phyloP scores from a whole-genome alignment of 2,113 vertebrate genomes.

The Ageneiosus marmoratus region DNA sequence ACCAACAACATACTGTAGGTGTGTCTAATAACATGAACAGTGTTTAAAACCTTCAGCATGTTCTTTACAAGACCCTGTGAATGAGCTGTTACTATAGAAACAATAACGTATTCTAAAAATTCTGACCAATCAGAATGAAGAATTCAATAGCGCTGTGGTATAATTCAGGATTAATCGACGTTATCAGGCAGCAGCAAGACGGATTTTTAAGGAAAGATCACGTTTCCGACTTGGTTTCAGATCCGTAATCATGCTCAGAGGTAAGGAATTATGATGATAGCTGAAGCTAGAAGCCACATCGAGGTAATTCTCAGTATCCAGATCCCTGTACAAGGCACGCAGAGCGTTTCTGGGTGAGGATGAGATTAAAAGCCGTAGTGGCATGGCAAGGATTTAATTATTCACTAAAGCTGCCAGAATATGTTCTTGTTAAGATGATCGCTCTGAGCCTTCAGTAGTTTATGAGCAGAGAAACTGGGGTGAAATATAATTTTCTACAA shows the following conservation, averaged over 20 bases:
- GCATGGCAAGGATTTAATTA: slow-evolving; percentile 7
- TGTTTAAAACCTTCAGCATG: too few relatives aligned
- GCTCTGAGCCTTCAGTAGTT: not conserved
- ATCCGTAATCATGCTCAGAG: not conserved
- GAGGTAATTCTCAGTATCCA: not conserved
- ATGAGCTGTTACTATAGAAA: too few relatives aligned
- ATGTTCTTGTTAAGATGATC: slow-evolving; percentile 4
- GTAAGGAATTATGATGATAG: not conserved
- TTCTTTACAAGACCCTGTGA: too few relatives aligned
- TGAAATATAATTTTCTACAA: not conserved
- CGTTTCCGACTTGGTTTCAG: not conserved
- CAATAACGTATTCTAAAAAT: too few relatives aligned
- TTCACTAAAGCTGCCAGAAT: slow-evolving; percentile 10
- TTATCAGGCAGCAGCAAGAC: not conserved
- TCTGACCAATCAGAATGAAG: too few relatives aligned
- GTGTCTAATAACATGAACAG: too few relatives aligned
- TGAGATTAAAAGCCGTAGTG: slow-evolving; percentile 17
- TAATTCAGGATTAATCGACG: not conserved
- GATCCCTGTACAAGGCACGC: not conserved
- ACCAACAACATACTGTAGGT: too few relatives aligned
- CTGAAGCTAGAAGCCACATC: not conserved
- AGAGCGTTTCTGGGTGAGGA: slow-evolving; percentile 10
- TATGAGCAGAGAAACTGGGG: not conserved
- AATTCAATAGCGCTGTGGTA: too few relatives aligned
- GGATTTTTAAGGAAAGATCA: not conserved